phyloP scores from a whole-genome alignment of 2,797 vertebrate genomes.

The Smutsia gigantea region DNA sequence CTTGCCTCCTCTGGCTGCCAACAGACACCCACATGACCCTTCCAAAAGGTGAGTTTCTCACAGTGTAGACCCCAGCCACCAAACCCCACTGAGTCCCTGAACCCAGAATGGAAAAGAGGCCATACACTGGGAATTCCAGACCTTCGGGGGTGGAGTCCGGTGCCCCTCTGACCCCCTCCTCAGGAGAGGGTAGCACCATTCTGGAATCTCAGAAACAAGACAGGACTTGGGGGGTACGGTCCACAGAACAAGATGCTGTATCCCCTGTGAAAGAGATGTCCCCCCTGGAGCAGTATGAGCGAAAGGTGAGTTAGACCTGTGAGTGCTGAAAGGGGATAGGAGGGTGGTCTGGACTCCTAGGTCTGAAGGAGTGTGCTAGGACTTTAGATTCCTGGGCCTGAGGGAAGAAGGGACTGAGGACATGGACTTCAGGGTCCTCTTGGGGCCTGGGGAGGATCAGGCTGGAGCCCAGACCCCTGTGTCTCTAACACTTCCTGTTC shows the following conservation, averaged over 20 bases:
- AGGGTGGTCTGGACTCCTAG: neutral
- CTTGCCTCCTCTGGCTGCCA: neutral
- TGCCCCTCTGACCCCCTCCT: neutral
- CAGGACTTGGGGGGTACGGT: slow-evolving; percentile 63
- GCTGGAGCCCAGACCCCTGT: neutral
- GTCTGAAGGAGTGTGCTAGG: neutral
- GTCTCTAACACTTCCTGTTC: neutral
- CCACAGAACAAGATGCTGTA: slow-evolving; percentile 72
- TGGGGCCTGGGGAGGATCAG: neutral
- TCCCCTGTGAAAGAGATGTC: slow-evolving; percentile 61
- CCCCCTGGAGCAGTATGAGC: slow-evolving; percentile 85
- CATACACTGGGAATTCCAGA: neutral
- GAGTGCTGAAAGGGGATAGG: neutral
- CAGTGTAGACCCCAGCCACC: neutral
- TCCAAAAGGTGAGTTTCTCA: slow-evolving; percentile 71
- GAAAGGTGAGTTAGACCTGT: slow-evolving; percentile 86
- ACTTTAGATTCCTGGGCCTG: neutral
- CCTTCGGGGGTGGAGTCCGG: neutral
- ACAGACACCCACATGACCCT: slow-evolving; percentile 50
- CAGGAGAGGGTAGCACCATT: neutral
- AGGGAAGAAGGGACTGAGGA: neutral
- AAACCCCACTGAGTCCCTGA: neutral
- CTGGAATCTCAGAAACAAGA: slow-evolving; percentile 37
- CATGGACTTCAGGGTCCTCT: neutral
- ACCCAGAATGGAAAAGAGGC: neutral